Evolutionary conservation across 2,113 vertebrate species (phyloP).

Genomic region (Calonectris borealis): DNA sequence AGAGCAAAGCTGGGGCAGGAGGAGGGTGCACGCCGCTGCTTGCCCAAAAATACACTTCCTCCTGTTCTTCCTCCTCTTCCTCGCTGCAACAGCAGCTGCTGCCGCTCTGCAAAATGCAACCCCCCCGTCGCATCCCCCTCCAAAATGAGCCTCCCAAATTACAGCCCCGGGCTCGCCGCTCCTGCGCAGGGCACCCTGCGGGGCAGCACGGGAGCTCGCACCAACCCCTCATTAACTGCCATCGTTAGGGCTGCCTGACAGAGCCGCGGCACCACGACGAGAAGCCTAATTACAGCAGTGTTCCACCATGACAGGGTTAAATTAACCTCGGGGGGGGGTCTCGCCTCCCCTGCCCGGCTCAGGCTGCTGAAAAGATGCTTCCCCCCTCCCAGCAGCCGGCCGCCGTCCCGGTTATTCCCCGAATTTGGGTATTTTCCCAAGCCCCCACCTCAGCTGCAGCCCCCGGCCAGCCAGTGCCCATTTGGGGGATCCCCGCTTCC

Average conservation of each 20-base stretch:
- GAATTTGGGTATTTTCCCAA: fast-evolving
- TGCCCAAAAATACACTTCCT: not conserved
- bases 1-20: not conserved
- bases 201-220: not conserved
- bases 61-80: not conserved
- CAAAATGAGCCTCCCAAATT: not conserved
- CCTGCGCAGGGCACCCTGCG: not conserved
- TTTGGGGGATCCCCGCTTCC: fast-evolving
- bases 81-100: not conserved
- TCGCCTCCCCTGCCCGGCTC: not conserved
- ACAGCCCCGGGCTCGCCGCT: not conserved
- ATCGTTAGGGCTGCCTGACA: not conserved
- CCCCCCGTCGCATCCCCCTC: not conserved
- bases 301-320: not conserved
- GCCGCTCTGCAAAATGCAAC: not conserved
- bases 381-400: not conserved
- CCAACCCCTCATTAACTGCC: not conserved
- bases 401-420: fast-evolving
- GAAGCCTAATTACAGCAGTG: not conserved
- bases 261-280: not conserved
- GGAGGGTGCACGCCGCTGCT: fast-evolving
- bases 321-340: not conserved
- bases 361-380: not conserved
- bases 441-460: fast-evolving
- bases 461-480: fast-evolving